These are phyloP conservation scores for Ceratina calcarata DNA, from an alignment of 1,140 invertebrate species.

Conservation along the genomic window DNA sequence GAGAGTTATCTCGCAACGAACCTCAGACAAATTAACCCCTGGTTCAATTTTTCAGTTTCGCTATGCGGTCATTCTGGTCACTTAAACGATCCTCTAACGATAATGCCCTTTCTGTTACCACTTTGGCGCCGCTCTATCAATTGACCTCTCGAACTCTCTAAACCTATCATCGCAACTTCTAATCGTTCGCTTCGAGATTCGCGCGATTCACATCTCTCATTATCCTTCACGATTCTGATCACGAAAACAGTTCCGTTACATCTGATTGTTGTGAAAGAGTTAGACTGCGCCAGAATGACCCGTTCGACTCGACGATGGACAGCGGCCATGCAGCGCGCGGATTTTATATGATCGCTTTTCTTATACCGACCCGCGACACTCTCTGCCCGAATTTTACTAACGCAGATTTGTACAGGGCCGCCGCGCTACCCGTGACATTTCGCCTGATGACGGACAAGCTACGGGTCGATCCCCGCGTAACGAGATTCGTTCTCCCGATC, in stretches of 20 bases:
- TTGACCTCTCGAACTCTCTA: slow-evolving; percentile 10
- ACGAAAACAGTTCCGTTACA: not conserved
- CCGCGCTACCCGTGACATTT: slow-evolving; percentile 96
- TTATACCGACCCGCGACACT: slow-evolving; percentile 32
- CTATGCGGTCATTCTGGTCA: slow-evolving; percentile 76
- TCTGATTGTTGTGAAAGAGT: slow-evolving; percentile 8
- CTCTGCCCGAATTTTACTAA: slow-evolving; percentile 71
- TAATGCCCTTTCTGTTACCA: slow-evolving; percentile 9
- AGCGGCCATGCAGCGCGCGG: slow-evolving; percentile 41
- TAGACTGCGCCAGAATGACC: slow-evolving; percentile 73
- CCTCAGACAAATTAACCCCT: slow-evolving; percentile 50
- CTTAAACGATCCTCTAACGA: slow-evolving; percentile 25
- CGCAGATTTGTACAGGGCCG: slow-evolving; percentile 86
- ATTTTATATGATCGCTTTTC: slow-evolving; percentile 31
- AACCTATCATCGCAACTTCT: not conserved
- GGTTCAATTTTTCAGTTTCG: slow-evolving; percentile 70
- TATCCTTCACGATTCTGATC: not conserved
- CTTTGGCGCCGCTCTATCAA: slow-evolving; percentile 29
- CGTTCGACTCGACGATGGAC: slow-evolving; percentile 9
- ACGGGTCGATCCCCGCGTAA: slow-evolving; percentile 93
- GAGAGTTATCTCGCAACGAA: not conserved
- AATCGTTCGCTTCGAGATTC: slow-evolving; percentile 5
- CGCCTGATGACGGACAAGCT: slow-evolving; percentile 95
- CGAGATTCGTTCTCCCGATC: slow-evolving; percentile 94
- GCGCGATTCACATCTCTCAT: slow-evolving; percentile 3